Percentiles rank a stretch among this genome's conserved stretches.
phyloP scores from a whole-genome alignment of 2,888 invertebrate species.

The Deilephila elpenor region DNA sequence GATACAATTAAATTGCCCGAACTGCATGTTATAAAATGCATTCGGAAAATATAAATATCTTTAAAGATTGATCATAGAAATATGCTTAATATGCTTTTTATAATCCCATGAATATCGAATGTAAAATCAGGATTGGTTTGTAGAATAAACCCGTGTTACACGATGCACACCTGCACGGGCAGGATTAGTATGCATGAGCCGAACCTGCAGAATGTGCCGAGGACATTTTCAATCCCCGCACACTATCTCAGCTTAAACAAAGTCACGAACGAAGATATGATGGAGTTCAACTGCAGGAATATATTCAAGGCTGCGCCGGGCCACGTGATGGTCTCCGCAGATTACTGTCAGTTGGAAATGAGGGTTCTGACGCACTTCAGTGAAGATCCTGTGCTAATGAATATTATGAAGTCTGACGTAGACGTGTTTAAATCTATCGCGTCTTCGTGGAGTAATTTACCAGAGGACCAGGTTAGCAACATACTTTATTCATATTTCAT shows the following conservation, averaged over 20 bases:
- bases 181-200: constrained; percentile 96
- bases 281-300: constrained; percentile 87
- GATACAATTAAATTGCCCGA: neutral
- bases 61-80: neutral
- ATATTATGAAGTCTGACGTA: constrained; percentile 86
- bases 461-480: constrained; percentile 83
- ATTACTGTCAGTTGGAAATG: constrained; percentile 98
- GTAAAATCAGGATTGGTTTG: constrained; percentile 36
- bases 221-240: constrained; percentile 89
- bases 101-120: neutral
- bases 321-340: constrained; percentile 92
- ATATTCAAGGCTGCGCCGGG: constrained; percentile 87
- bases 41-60: too few species aligned
- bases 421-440: constrained; percentile 95
- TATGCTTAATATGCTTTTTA: neutral
- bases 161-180: constrained; percentile 90
- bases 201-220: constrained; percentile 95
- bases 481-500: neutral
- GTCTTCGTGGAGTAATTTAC: constrained; percentile 91
- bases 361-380: constrained; percentile 96
- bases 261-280: constrained; percentile 54
- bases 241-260: constrained; percentile 55
- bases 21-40: too few species aligned
- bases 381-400: constrained; percentile 88
- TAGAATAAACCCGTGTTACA: constrained; percentile 88